Base-by-base conservation (phyloP, 2,113 vertebrate species). In the Onychorhynchus coronatus region DNA sequence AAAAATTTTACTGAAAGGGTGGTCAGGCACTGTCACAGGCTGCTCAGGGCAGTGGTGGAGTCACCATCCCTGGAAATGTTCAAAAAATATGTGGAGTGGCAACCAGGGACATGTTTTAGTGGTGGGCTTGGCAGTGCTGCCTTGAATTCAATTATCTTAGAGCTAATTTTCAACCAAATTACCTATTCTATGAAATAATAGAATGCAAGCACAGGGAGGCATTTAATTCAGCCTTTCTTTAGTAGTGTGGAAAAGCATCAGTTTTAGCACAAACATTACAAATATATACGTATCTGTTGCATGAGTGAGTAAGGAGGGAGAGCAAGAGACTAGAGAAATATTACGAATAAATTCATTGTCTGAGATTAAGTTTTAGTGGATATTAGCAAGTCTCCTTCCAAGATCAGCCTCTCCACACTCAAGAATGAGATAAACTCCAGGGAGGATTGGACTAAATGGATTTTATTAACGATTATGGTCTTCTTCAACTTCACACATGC, bases 401-500 rank as follows among this genome's bases (percentile, higher is more conserved):
- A 39, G 52, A 72, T 9, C 62, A 72, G 18, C 41, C 30, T 68
- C 21, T 79, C 11, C 16, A 27, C 30, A 19, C 61, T 53, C 16
- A 61, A 24, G 35, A 68, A 25, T 6, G 14, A 63, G 65, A 66
- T 55, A 72, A 93, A 23, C 30, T 79, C 25, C 8, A 39, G 37
- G 13, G 79, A 47, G 23, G 24, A 59, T 33, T 55, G 31, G 58
- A 59, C 52, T 53, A 30, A 5, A 23, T 11, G 52, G 39, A 47
- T 91, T 72, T 91, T 58, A 76, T 70, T 92, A 27, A 58, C 24
- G 22, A 47, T 88, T 93, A 68, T 12, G 20, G 15, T n/a, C 42
- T 68, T 33, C 33, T 83, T 80, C 1, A 3, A 2, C 55, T 72
- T 90, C 25, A 52, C n/a, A 25, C 11, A 27, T 0, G 0, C 0